Percentiles rank a stretch among this genome's conserved stretches.
Conservation (phyloP, 2,888 invertebrate species). For the Epistrophella euchroma region DNA sequence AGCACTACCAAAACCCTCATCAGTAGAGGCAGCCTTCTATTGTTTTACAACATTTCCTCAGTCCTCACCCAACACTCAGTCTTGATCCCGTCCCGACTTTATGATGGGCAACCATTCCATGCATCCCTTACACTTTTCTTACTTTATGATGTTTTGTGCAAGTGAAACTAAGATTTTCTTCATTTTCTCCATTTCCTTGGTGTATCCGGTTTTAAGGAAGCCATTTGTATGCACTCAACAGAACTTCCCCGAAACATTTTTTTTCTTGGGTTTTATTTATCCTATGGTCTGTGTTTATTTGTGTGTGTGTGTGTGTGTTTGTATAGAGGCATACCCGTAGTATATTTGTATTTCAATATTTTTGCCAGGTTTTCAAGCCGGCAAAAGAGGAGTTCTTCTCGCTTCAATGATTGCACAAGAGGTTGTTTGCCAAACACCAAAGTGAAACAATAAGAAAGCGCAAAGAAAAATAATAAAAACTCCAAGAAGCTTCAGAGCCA, state of each 20-base stretch:
- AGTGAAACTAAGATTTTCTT: conserved; percentile 63
- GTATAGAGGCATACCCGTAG: not conserved
- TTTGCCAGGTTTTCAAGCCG: conserved; percentile 58
- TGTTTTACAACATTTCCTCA: conserved; percentile 26
- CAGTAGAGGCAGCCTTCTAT: conserved; percentile 31
- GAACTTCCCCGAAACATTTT: conserved; percentile 61
- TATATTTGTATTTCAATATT: conserved; percentile 72
- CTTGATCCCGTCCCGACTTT: not conserved
- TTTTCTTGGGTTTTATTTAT: conserved; percentile 4
- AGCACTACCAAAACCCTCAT: conserved; percentile 22
- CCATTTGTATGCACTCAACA: conserved; percentile 75
- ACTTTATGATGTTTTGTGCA: conserved; percentile 48
- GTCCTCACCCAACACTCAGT: not conserved
- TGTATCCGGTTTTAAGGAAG: conserved; percentile 74
- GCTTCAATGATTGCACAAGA: conserved; percentile 70
- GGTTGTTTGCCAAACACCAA: conserved; percentile 74
- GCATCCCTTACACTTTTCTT: conserved; percentile 14
- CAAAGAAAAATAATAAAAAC: conserved; percentile 14
- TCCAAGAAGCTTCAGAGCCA: not conserved
- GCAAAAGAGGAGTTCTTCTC: conserved; percentile 66
- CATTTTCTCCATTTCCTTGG: conserved; percentile 67
- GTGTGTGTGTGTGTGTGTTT: conserved; percentile 12
- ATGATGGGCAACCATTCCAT: not conserved
- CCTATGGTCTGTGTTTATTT: not conserved
- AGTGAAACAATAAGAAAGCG: conserved; percentile 66